A percentile compares a stretch with the other conserved stretches of the same genome.
phyloP scores from a whole-genome alignment of 2,113 vertebrate species.

The Myanophis thanlyinensis region DNA sequence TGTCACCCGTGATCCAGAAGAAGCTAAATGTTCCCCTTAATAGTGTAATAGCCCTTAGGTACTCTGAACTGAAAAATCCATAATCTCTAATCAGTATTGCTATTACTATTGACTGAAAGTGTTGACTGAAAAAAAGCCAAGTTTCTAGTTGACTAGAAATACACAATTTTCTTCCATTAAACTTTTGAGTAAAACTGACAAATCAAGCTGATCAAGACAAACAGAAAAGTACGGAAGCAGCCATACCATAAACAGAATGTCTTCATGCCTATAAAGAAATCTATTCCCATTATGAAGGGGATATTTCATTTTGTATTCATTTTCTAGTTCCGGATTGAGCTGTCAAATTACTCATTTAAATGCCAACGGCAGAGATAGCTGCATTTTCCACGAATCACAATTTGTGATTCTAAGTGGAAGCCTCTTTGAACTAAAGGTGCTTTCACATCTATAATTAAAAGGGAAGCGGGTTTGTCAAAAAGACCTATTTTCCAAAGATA shows the following conservation, averaged over 20 bases:
- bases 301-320: slow-evolving; percentile 1
- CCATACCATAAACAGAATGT: background rate
- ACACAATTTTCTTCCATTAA: background rate
- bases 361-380: slow-evolving; percentile 11
- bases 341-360: slow-evolving; percentile 41
- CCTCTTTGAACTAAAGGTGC: background rate
- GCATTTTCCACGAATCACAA: slow-evolving; percentile 30
- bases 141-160: background rate
- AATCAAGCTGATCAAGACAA: background rate
- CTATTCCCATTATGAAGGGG: background rate
- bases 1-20: no score
- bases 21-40: background rate
- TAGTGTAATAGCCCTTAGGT: background rate
- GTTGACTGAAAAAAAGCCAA: background rate
- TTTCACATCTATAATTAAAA: slow-evolving; percentile 34
- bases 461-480: slow-evolving; percentile 29
- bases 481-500: slow-evolving; percentile 33
- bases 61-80: background rate
- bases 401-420: slow-evolving; percentile 18
- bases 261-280: background rate
- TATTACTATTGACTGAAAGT: background rate
- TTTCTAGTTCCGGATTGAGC: background rate
- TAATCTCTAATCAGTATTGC: background rate
- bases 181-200: background rate
- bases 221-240: background rate